Percentiles rank a stretch among this genome's conserved stretches.
Conservation (phyloP, 2,113 vertebrate species). For the Megatriorchis doriae region DNA sequence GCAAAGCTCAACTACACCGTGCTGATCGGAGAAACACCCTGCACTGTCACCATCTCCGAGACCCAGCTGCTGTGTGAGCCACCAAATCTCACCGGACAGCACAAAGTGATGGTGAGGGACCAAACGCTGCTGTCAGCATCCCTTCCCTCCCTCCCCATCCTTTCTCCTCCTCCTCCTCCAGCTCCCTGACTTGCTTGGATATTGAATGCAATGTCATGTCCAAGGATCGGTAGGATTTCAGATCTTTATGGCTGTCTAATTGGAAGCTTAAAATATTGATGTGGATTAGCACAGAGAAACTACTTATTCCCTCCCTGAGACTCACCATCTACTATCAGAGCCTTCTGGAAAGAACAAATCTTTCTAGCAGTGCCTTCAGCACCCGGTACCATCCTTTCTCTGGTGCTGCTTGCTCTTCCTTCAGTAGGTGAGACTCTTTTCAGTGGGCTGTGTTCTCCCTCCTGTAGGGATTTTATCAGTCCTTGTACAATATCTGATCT, state of each 20-base stretch:
- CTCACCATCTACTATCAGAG: background rate
- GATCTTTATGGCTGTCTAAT: background rate
- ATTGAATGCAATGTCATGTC: background rate
- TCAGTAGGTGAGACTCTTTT: background rate
- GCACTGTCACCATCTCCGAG: constrained; percentile 92
- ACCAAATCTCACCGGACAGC: constrained; percentile 90
- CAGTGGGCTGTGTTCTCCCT: background rate
- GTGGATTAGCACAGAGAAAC: background rate
- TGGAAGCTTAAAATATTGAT: background rate
- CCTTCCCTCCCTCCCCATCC: background rate
- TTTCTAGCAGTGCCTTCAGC: background rate
- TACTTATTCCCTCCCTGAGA: background rate
- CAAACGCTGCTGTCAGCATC: accelerated
- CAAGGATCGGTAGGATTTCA: background rate
- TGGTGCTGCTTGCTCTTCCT: background rate
- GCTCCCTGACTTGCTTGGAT: background rate
- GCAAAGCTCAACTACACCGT: constrained; percentile 97
- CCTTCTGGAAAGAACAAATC: background rate
- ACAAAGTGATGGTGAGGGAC: constrained; percentile 88
- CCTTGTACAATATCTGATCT: background rate
- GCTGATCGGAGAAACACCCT: constrained; percentile 91
- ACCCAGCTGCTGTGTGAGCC: constrained; percentile 96
- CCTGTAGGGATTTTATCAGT: background rate
- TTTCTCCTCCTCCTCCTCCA: background rate
- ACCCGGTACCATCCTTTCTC: background rate